Conservation (phyloP, 2,888 invertebrate genomes). For the Andrena dorsata region DNA sequence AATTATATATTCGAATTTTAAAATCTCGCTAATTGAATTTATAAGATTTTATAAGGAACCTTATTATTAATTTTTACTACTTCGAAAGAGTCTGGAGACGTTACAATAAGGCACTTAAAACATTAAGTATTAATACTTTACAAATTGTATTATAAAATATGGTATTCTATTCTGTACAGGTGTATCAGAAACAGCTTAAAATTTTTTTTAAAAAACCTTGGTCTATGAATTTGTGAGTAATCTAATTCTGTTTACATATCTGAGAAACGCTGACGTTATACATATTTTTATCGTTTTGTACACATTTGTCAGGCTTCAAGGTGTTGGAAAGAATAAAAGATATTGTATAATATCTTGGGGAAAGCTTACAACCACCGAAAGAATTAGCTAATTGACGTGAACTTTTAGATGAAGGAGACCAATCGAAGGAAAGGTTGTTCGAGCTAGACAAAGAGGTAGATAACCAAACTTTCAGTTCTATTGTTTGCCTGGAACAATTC, state of each 20-base stretch:
- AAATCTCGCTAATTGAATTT: not conserved
- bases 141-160: too few species aligned
- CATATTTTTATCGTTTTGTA: not conserved
- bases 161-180: too few species aligned
- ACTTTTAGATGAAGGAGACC: conserved; percentile 59
- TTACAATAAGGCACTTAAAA: too few species aligned
- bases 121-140: too few species aligned
- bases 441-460: conserved; percentile 68
- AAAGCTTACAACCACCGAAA: conserved; percentile 67
- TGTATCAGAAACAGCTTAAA: too few species aligned
- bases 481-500: conserved; percentile 68
- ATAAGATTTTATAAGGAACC: not conserved
- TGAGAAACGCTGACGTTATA: not conserved
- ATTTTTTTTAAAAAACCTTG: too few species aligned
- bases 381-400: conserved; percentile 82
- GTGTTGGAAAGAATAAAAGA: conserved; percentile 70
- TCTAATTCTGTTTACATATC: not conserved
- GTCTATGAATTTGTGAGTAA: too few species aligned
- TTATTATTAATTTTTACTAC: too few species aligned
- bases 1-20: too few species aligned
- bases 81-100: too few species aligned
- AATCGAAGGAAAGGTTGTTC: conserved; percentile 39
- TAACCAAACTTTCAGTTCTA: conserved; percentile 67
- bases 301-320: conserved; percentile 48
- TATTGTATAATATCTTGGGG: conserved; percentile 62